Percentiles rank a stretch among this genome's conserved stretches.
phyloP scores from a whole-genome alignment of 2,113 vertebrate species.

The Beaufortia kweichowensis region DNA sequence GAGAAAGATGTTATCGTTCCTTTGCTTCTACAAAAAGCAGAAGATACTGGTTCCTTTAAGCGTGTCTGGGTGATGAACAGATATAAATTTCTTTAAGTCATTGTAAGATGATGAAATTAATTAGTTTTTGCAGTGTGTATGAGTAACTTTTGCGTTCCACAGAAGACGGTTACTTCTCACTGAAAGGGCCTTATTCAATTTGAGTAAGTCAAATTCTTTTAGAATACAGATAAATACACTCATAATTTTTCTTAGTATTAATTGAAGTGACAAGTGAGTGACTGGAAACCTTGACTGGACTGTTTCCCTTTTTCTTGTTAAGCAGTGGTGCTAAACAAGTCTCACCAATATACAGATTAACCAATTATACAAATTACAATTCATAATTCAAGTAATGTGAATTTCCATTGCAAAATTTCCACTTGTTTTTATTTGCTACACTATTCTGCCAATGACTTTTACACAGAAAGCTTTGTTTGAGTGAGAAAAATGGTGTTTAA shows the following conservation, averaged over 20 bases:
- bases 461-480: not conserved
- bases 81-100: slow-evolving; percentile 17
- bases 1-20: slow-evolving; percentile 62
- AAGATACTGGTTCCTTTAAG: slow-evolving; percentile 64
- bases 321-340: too few relatives aligned
- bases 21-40: slow-evolving; percentile 61
- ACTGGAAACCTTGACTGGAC: too few relatives aligned
- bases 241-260: too few relatives aligned
- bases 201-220: not conserved
- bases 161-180: not conserved
- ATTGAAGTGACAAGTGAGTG: too few relatives aligned
- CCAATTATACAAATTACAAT: too few relatives aligned
- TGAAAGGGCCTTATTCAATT: not conserved
- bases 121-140: not conserved
- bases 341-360: too few relatives aligned
- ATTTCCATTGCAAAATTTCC: too few relatives aligned
- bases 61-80: slow-evolving; percentile 7
- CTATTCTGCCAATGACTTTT: not conserved
- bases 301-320: too few relatives aligned
- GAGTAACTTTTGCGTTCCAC: not conserved
- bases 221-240: not conserved
- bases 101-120: slow-evolving; percentile 28
- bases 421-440: not conserved
- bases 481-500: slow-evolving; percentile 21
- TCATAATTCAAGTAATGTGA: too few relatives aligned